Percentiles rank a stretch among this genome's conserved stretches.
Conservation (phyloP, 2,888 invertebrate genomes). For the Chloroclysta siterata region DNA sequence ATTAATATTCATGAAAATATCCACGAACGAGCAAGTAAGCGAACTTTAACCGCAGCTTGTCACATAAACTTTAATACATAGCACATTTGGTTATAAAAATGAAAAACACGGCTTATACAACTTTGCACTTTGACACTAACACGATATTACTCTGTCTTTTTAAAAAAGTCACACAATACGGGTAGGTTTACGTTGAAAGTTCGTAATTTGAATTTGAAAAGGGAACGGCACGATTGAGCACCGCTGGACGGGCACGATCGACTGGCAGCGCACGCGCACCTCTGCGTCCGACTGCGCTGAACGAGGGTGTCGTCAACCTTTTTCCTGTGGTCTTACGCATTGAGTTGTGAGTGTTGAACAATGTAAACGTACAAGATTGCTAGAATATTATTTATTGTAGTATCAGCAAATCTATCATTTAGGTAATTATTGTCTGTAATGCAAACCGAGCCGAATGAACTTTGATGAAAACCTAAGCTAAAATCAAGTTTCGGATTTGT, state of each 20-base stretch:
- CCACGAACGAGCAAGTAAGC: conserved; percentile 56
- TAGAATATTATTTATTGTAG: too few species aligned
- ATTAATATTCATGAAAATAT: conserved; percentile 50
- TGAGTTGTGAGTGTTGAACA: not conserved
- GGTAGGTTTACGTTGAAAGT: conserved; percentile 57
- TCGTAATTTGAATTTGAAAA: conserved; percentile 60
- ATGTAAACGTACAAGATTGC: not conserved
- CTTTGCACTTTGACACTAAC: conserved; percentile 57
- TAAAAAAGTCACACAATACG: conserved; percentile 49
- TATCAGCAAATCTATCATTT: too few species aligned
- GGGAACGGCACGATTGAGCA: conserved; percentile 60
- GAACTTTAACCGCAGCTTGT: conserved; percentile 73
- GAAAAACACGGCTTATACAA: conserved; percentile 42
- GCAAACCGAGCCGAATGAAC: too few species aligned
- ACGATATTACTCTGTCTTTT: conserved; percentile 43
- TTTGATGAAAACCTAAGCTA: too few species aligned
- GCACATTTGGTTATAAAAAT: conserved; percentile 49
- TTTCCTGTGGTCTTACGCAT: conserved; percentile 36
- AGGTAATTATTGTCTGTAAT: too few species aligned
- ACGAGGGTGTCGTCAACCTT: conserved; percentile 63
- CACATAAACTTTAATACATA: conserved; percentile 58
- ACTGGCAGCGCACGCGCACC: conserved; percentile 79
- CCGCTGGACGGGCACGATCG: conserved; percentile 72
- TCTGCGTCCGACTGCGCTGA: conserved; percentile 60
- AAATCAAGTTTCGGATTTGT: too few species aligned